Percentiles rank a stretch among this genome's conserved stretches.
phyloP scores from a whole-genome alignment of 2,113 vertebrate genomes.

The Malurus melanocephalus region DNA sequence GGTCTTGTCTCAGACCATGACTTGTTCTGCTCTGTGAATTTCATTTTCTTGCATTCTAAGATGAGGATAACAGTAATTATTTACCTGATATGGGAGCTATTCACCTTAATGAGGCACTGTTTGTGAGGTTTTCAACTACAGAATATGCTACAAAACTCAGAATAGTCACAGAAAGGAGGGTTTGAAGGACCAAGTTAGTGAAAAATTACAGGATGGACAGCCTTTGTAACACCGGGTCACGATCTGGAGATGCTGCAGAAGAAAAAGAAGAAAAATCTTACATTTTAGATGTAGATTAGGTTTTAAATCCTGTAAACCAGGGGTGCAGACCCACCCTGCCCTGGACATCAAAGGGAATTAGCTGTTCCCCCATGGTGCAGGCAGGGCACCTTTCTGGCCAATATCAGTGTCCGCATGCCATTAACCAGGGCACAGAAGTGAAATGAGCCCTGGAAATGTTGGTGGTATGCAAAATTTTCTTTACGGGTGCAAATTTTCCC shows the following conservation, averaged over 20 bases:
- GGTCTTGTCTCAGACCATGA: background rate
- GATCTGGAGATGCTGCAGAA: background rate
- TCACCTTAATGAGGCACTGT: background rate
- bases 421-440: background rate
- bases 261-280: background rate
- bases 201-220: background rate
- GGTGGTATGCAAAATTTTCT: background rate
- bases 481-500: background rate
- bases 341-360: accelerated
- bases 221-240: background rate
- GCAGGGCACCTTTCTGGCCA: background rate
- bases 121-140: background rate
- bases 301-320: background rate
- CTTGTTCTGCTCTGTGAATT: background rate
- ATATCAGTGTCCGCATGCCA: background rate
- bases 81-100: background rate
- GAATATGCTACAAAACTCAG: background rate
- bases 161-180: background rate
- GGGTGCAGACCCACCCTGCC: background rate
- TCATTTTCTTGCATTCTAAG: background rate
- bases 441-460: background rate
- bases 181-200: background rate
- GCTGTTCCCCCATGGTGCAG: background rate
- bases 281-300: background rate
- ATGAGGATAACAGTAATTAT: background rate